These are phyloP conservation scores for Macaria notata DNA, from an alignment of 2,888 invertebrate species.

Conservation along the genomic window DNA sequence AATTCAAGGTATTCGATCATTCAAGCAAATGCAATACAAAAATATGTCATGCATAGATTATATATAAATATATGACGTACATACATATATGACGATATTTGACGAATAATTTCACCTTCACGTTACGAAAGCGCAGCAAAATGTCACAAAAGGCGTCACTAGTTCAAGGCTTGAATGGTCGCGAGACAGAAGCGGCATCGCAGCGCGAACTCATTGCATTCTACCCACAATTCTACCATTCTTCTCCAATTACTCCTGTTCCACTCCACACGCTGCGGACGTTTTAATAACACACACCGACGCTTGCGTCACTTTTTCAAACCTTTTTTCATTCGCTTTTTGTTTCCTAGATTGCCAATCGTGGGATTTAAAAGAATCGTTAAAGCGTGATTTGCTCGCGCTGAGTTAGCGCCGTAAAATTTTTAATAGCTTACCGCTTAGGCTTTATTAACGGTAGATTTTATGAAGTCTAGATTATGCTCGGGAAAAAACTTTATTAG, in stretches of 20 bases:
- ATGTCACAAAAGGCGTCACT: slow-evolving; percentile 49
- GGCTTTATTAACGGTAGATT: too few species aligned
- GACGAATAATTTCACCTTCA: too few species aligned
- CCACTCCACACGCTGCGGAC: slow-evolving; percentile 25
- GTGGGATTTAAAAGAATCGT: slow-evolving; percentile 1
- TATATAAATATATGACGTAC: too few species aligned
- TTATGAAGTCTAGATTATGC: too few species aligned
- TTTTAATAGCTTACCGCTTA: too few species aligned
- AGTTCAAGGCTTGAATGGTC: slow-evolving; percentile 47
- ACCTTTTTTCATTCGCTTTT: slow-evolving; percentile 9
- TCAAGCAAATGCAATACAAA: too few species aligned
- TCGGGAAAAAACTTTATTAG: too few species aligned
- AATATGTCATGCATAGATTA: too few species aligned
- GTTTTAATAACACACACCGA: slow-evolving; percentile 28
- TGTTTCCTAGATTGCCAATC: slow-evolving; percentile 17
- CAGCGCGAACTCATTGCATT: slow-evolving; percentile 53
- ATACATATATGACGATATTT: too few species aligned
- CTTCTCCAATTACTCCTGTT: slow-evolving; percentile 48
- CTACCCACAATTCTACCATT: slow-evolving; percentile 17
- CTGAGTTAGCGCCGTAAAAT: not conserved
- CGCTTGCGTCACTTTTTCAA: slow-evolving; percentile 8
- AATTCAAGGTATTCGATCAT: too few species aligned
- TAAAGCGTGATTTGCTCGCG: not conserved
- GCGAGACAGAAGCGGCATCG: slow-evolving; percentile 39
- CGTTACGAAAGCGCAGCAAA: too few species aligned